Percentiles rank a stretch among this genome's conserved stretches.
Evolutionary conservation across 2,888 invertebrate genomes (phyloP).

Genomic region (Epinotia demarniana): DNA sequence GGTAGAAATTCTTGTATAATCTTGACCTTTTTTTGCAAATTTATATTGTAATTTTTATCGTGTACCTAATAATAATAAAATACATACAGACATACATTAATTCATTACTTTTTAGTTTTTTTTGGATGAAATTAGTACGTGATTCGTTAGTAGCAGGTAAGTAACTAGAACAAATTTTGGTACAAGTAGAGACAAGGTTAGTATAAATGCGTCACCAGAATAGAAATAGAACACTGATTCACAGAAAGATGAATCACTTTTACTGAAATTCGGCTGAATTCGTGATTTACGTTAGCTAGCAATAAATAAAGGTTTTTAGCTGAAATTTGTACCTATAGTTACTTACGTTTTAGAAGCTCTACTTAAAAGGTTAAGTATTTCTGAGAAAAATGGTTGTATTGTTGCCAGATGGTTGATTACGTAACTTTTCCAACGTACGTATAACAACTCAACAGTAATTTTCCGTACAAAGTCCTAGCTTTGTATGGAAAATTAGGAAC

Average conservation of each 20-base stretch:
- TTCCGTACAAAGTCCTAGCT: neutral
- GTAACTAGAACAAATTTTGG: neutral
- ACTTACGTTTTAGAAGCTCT: conserved; percentile 10
- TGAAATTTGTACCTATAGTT: too few species aligned
- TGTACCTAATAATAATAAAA: too few species aligned
- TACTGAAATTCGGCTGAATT: conserved; percentile 13
- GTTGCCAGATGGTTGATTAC: neutral
- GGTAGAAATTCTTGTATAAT: too few species aligned
- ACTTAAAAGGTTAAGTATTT: conserved; percentile 25
- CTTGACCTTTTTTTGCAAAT: too few species aligned
- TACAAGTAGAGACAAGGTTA: neutral
- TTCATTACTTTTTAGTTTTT: neutral
- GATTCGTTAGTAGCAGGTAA: neutral
- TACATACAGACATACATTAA: too few species aligned
- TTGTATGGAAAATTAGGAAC: conserved; percentile 14
- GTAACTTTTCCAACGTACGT: too few species aligned
- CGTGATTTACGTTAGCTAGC: conserved; percentile 4
- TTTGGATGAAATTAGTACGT: neutral
- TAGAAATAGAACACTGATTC: conserved; percentile 20
- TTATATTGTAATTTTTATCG: too few species aligned
- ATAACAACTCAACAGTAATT: too few species aligned
- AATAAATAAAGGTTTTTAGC: conserved; percentile 8
- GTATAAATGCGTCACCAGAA: conserved; percentile 5
- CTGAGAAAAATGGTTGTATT: neutral
- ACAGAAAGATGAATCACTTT: conserved; percentile 30